Percentiles rank a stretch among this genome's conserved stretches.
These are phyloP conservation scores for Chrysogorgia sp. DNA, from an alignment of 92 coral and sea anemone species.

Conservation along the genomic window DNA sequence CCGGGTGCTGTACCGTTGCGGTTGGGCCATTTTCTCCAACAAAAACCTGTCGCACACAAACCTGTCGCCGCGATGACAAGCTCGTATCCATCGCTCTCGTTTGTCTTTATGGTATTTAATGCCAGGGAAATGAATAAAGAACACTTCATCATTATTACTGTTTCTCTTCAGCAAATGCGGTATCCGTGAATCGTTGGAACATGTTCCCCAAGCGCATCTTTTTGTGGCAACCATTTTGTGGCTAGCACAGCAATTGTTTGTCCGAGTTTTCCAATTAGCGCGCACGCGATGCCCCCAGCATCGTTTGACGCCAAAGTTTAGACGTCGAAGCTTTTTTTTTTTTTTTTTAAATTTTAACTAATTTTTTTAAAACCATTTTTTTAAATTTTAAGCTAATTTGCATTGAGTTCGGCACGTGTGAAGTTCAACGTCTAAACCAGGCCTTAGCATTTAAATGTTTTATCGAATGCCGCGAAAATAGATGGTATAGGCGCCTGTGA, in stretches of 20 bases:
- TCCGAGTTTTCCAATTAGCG: no score
- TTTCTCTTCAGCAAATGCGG: slow-evolving; percentile 56
- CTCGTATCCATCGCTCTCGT: no score
- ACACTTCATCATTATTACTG: slow-evolving; percentile 48
- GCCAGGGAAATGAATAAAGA: slow-evolving; percentile 61
- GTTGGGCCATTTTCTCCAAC: slow-evolving; percentile 65
- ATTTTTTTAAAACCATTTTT: no score
- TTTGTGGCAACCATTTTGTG: slow-evolving; percentile 50
- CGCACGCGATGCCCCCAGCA: neutral
- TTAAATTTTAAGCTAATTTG: no score
- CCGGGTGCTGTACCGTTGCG: slow-evolving; percentile 48
- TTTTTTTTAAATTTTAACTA: no score
- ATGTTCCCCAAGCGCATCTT: no score
- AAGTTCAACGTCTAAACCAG: no score
- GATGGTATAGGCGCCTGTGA: no score
- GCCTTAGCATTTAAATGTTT: no score
- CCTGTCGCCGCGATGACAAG: slow-evolving; percentile 59
- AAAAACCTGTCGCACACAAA: slow-evolving; percentile 56
- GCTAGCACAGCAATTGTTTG: neutral
- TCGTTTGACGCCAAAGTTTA: slow-evolving; percentile 15
- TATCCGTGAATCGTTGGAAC: slow-evolving; percentile 59
- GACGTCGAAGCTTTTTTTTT: no score
- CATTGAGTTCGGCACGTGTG: no score
- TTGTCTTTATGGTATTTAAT: slow-evolving; percentile 53
- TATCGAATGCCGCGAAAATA: no score